Conservation (phyloP, 2,113 vertebrate genomes). For the Oceanites oceanicus region DNA sequence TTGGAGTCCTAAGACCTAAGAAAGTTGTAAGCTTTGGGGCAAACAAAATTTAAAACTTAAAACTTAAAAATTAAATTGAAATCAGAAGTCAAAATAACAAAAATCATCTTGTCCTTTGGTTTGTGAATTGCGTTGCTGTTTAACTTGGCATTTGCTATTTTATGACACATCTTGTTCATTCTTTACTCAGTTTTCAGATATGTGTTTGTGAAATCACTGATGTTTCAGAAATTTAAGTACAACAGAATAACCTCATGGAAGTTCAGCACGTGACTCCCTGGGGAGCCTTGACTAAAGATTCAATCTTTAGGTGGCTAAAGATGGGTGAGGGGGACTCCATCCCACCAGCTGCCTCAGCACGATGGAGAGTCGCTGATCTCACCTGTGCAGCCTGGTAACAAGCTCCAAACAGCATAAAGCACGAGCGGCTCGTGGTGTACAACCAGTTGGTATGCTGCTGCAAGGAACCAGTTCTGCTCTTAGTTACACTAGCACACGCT, state of each 20-base stretch:
- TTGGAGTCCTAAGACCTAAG: neutral
- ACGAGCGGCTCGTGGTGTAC: accelerated
- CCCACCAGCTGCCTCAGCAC: neutral
- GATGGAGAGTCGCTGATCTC: neutral
- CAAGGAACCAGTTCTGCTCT: neutral
- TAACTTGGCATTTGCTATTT: neutral
- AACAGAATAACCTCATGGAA: neutral
- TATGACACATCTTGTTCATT: neutral
- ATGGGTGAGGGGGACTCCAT: accelerated
- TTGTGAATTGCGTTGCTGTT: neutral
- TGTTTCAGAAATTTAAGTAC: neutral
- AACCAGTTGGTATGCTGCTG: neutral
- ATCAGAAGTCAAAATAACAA: neutral
- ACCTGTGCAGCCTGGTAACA: neutral
- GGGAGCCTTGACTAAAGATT: neutral
- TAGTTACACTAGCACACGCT: accelerated
- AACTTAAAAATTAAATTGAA: neutral
- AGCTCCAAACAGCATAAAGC: neutral
- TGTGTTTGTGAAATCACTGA: neutral
- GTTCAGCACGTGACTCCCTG: neutral
- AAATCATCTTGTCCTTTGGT: neutral
- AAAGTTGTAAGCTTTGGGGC: neutral
- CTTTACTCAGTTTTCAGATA: neutral
- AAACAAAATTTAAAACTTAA: neutral
- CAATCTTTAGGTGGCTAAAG: neutral